phyloP scores from a whole-genome alignment of 2,797 vertebrate species.

The Chrosomus eos region DNA sequence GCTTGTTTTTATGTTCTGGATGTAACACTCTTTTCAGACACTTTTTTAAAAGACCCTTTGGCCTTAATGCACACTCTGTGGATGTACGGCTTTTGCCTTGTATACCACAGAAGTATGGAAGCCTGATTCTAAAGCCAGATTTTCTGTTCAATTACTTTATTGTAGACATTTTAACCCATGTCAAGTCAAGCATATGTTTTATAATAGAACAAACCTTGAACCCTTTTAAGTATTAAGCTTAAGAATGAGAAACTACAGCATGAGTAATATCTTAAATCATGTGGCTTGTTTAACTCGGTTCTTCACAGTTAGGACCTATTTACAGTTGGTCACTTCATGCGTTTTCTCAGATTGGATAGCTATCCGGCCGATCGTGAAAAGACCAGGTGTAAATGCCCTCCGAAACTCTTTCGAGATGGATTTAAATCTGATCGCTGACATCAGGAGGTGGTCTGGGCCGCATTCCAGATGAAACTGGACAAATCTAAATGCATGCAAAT shows the following conservation, averaged over 20 bases:
- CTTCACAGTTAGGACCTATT: too few relatives aligned
- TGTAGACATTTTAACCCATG: background rate
- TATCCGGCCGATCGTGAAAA: too few relatives aligned
- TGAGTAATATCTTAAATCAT: background rate
- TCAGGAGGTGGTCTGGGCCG: too few relatives aligned
- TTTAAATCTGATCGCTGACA: too few relatives aligned
- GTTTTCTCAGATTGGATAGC: too few relatives aligned
- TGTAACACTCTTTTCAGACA: slow-evolving; percentile 11
- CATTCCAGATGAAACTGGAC: too few relatives aligned
- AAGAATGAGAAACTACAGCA: background rate
- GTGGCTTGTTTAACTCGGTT: background rate
- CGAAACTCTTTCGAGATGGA: too few relatives aligned
- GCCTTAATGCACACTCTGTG: background rate
- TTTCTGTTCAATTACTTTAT: background rate
- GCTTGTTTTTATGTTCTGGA: background rate
- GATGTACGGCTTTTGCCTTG: background rate
- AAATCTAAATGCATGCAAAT: too few relatives aligned
- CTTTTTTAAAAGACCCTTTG: background rate
- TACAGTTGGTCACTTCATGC: too few relatives aligned
- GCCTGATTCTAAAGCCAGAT: background rate
- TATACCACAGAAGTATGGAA: background rate
- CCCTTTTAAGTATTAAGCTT: background rate
- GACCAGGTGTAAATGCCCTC: too few relatives aligned
- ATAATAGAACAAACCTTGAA: background rate
- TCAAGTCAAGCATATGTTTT: background rate